These are phyloP conservation scores for Serrognathus titanus DNA, from an alignment of 2,888 invertebrate species.

Conservation along the genomic window DNA sequence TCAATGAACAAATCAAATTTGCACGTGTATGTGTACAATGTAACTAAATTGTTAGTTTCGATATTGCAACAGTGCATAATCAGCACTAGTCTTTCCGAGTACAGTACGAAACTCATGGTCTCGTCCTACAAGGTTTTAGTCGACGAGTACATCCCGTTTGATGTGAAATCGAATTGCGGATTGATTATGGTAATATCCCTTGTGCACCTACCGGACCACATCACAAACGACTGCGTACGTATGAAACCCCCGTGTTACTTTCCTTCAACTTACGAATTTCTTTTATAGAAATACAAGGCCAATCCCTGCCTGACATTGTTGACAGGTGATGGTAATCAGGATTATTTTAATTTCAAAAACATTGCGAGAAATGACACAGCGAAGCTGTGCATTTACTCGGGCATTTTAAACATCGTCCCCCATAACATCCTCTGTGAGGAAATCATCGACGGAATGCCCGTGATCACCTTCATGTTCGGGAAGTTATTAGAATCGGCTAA, in stretches of 20 bases:
- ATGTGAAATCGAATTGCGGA: conserved; percentile 62
- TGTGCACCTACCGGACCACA: conserved; percentile 38
- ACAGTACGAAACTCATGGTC: conserved; percentile 22
- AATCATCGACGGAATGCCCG: conserved; percentile 27
- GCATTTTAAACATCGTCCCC: conserved; percentile 33
- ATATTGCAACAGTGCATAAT: conserved; percentile 43
- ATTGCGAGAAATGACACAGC: conserved; percentile 17
- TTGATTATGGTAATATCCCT: conserved; percentile 54
- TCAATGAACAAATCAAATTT: conserved; percentile 28
- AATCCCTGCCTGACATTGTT: conserved; percentile 27
- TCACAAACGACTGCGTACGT: conserved; percentile 24
- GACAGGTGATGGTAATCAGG: conserved; percentile 20
- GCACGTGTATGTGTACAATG: conserved; percentile 45
- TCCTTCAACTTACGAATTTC: conserved; percentile 4
- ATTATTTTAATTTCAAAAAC: conserved; percentile 5
- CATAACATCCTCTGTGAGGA: conserved; percentile 25
- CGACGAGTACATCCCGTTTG: conserved; percentile 58
- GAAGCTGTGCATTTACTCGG: conserved; percentile 33
- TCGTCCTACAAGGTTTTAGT: conserved; percentile 32
- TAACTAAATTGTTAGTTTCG: conserved; percentile 46
- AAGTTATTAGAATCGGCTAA: conserved; percentile 38
- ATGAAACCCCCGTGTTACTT: not conserved
- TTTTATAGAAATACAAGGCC: conserved; percentile 28
- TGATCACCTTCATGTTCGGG: conserved; percentile 36
- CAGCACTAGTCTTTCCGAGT: conserved; percentile 11